Percentiles rank a stretch among this genome's conserved stretches.
Conservation (phyloP, 2,888 invertebrate genomes). For the Dicyrtomina minuta region DNA sequence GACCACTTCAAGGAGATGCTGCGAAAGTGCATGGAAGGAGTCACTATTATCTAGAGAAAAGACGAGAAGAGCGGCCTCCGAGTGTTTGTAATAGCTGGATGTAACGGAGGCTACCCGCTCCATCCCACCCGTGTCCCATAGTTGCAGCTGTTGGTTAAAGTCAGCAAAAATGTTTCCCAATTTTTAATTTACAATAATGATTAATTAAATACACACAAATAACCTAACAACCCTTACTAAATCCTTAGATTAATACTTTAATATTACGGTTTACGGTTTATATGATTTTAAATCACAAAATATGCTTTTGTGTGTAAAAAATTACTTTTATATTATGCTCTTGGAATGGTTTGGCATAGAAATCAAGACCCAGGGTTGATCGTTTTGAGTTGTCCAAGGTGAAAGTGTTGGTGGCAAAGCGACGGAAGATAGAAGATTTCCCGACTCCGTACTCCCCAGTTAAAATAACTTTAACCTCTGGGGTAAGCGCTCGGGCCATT, state of each 20-base stretch:
- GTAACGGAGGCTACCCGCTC: constrained; percentile 93
- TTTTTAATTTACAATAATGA: too few relatives aligned
- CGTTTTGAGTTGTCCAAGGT: constrained; percentile 78
- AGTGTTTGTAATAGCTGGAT: constrained; percentile 92
- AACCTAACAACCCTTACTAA: background rate
- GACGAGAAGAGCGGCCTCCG: constrained; percentile 89
- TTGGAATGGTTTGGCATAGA: constrained; percentile 76
- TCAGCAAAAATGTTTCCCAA: constrained; percentile 28
- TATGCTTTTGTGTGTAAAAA: too few relatives aligned
- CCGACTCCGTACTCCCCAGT: constrained; percentile 96
- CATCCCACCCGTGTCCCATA: constrained; percentile 96
- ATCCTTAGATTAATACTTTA: background rate
- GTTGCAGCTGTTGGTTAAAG: constrained; percentile 68
- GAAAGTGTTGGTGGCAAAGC: constrained; percentile 87
- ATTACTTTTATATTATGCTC: constrained; percentile 69
- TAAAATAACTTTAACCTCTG: constrained; percentile 87
- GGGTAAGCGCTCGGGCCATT: constrained; percentile 80
- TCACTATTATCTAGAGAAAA: constrained; percentile 88
- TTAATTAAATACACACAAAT: constrained; percentile 8
- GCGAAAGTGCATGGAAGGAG: constrained; percentile 87
- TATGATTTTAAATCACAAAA: too few relatives aligned
- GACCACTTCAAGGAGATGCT: constrained; percentile 86
- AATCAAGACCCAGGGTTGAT: constrained; percentile 88
- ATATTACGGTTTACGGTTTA: too few relatives aligned
- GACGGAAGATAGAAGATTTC: constrained; percentile 87